Percentiles rank a stretch among this genome's conserved stretches.
Conservation (phyloP, 1,140 invertebrate genomes). For the Maconellicoccus hirsutus region DNA sequence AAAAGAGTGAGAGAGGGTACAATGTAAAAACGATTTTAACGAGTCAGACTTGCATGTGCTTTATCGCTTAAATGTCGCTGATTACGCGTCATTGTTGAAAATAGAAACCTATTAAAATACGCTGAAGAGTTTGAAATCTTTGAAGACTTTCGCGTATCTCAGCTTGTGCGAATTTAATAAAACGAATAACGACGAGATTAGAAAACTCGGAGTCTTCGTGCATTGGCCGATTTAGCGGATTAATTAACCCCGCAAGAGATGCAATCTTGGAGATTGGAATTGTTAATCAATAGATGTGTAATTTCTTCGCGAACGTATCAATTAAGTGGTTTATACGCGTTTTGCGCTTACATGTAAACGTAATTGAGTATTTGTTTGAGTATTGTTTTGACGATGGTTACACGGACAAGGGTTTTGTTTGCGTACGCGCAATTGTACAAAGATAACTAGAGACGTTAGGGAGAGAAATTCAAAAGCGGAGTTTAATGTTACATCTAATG, state of each 20-base stretch:
- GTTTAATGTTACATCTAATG: conserved; percentile 9
- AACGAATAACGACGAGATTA: too few species aligned
- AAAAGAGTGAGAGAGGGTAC: background rate
- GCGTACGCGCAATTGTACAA: background rate
- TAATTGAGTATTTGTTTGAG: background rate
- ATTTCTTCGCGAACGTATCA: background rate
- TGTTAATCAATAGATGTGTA: background rate
- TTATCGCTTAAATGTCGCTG: background rate
- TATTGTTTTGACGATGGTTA: background rate
- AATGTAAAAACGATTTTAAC: background rate
- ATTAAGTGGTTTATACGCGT: too few species aligned
- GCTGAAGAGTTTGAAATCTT: background rate
- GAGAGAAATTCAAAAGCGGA: background rate
- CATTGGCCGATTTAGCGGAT: background rate
- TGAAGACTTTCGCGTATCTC: background rate
- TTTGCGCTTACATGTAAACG: background rate
- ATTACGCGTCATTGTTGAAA: background rate
- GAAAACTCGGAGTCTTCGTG: too few species aligned
- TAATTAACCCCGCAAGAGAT: background rate
- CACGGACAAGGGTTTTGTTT: background rate
- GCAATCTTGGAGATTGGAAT: background rate
- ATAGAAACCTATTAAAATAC: background rate
- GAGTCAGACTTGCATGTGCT: background rate
- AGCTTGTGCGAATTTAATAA: too few species aligned
- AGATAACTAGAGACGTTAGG: background rate